Percentiles rank a stretch among this genome's conserved stretches.
Evolutionary conservation across 1,140 invertebrate species (phyloP).

Genomic region (Plectus sambesii): DNA sequence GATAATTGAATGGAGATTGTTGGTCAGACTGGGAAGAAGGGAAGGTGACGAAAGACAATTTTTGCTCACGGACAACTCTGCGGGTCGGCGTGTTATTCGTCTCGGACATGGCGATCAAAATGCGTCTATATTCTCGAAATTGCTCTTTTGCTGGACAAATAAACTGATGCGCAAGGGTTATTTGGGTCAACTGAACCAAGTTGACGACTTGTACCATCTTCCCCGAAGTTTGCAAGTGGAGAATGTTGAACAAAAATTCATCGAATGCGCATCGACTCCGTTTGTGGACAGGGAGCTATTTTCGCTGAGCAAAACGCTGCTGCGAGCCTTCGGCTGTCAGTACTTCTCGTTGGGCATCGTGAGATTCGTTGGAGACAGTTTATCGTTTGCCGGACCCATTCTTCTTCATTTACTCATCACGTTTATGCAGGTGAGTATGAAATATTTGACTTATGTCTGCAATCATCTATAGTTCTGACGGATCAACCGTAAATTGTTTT

Average conservation of each 20-base stretch:
- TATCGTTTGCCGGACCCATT: conserved; percentile 74
- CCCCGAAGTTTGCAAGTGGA: conserved; percentile 32
- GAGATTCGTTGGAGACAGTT: conserved; percentile 67
- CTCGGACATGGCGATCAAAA: too few relatives aligned
- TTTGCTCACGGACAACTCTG: too few relatives aligned
- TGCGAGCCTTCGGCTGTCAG: conserved; percentile 67
- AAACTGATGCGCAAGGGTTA: conserved; percentile 35
- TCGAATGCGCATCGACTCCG: conserved; percentile 27
- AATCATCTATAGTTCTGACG: too few relatives aligned
- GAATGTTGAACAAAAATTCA: conserved; percentile 30
- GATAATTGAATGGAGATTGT: too few relatives aligned
- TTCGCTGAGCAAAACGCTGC: conserved; percentile 61
- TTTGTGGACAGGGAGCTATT: conserved; percentile 38
- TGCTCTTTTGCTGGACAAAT: conserved; percentile 44
- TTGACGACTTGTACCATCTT: conserved; percentile 32
- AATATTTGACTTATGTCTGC: conserved; percentile 59
- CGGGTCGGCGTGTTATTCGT: too few relatives aligned
- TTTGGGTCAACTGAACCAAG: conserved; percentile 25
- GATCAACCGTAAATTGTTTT: conserved; percentile 54
- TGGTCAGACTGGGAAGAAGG: too few relatives aligned
- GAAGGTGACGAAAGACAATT: too few relatives aligned
- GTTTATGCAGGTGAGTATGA: conserved; percentile 64
- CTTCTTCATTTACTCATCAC: conserved; percentile 68
- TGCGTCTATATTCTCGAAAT: too few relatives aligned
- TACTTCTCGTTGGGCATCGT: conserved; percentile 79